Base-by-base conservation (phyloP, 2,888 invertebrate species). In the Neoitamus cyanurus region DNA sequence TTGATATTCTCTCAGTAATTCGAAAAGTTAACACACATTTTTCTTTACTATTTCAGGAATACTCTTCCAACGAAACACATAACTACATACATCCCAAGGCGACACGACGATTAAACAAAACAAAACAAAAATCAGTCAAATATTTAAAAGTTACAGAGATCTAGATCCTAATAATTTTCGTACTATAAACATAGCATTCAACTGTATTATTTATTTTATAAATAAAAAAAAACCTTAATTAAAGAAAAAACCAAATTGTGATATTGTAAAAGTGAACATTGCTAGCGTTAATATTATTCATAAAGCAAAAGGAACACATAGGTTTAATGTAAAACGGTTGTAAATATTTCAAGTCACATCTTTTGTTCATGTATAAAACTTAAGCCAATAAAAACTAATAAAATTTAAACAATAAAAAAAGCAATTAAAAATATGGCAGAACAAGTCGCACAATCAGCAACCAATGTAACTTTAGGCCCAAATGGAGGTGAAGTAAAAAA, bases 381-480 rank as follows among this genome's bases (percentile, higher is more conserved):
- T 58, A 58, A 58, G 58, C 9, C 58, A 58, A 15, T 58, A 58
- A 25, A 11, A 7, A 37, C 31, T 37, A 1, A 58, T 7, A 7
- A 58, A 48, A 58, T 42, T 15, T 30, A 28, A 84, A 42, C 9
- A 36, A 58, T 25, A 36, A 83, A 34, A 37, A 73, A 68, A 77
- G 3, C 9, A 11, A 28, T 68, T 42, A 48, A 15, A 31, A 87
- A 87, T 87, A 91, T 91, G 91, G 90, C 91, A 69, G 91, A 91
- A 84, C 90, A 91, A 88, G 87, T 90, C 46, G 91, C 90, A 87
- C 89, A 90, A 87, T 86, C 88, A 88, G 84, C 86, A 87, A 83
- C 87, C 6, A 58, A 58, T 25, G 58, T 58, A 25, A 7, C 25
- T 20, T 15, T 58, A 5, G 34, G 34, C 7, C 34, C 3, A 34